Evolutionary conservation across 2,113 vertebrate genomes (phyloP), one percentile per base, ranked within the genome.

Genomic region (Gopherus evgoodei): DNA sequence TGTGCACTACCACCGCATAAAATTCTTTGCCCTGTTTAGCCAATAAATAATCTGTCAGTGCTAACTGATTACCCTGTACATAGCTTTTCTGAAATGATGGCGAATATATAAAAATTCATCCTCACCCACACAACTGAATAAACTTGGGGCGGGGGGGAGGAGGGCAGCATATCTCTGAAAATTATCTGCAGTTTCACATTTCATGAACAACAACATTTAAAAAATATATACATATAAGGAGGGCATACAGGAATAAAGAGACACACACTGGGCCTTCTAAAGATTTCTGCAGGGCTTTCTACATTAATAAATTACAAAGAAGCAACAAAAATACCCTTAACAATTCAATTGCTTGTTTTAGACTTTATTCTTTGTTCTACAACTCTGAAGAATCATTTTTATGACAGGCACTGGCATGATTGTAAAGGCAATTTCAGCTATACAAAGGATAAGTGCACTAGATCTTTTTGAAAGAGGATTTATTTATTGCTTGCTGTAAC

Each of bases 21-120:
- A 97, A 94, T 49, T 31, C 59, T 97, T 92, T 88, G 56, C 80
- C 56, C 62, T 95, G 76, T 94, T 95, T 79, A 96, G 54, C 65
- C 76, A 94, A 87, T 92, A 94, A 97, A 96, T 95, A 96, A 92
- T 96, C 96, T 91, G 83, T 56, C 42, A 90, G 76, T 82, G 57
- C 84, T 96, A 94, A 97, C 86, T 94, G 90, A 93, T 84, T 16
- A 31, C 47, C 86, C 56, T 87, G 8, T 59, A 83, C 25, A 54
- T 47, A 91, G 65, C 22, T 91, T 87, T 97, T 84, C 93, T 93
- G 79, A 50, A 92, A 50, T 9, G 0, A 0, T 69, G 88, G 79
- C 90, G 72, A 62, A 14, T 87, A 44, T 72, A 49, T 83, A 83
- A 5, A 89, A 96, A 91, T 86, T 83, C 31, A 86, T 65, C 47